Percentiles rank a stretch among this genome's conserved stretches.
These are phyloP conservation scores for Hydrotaea diabolus DNA, from an alignment of 2,888 invertebrate genomes.

Conservation along the genomic window DNA sequence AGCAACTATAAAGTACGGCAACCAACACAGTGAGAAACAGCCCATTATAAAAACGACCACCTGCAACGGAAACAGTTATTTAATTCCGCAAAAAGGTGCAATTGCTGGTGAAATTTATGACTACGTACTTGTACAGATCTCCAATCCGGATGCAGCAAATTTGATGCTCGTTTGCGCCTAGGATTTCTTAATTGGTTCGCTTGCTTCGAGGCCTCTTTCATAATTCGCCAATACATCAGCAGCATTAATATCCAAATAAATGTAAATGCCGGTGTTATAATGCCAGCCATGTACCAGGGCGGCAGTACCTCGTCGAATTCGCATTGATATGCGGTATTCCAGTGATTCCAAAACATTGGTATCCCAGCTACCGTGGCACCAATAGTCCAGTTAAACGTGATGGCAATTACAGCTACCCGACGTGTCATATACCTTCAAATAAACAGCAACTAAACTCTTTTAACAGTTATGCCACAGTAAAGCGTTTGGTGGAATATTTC, in stretches of 20 bases:
- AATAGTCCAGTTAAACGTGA: constrained; percentile 85
- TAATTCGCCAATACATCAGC: constrained; percentile 88
- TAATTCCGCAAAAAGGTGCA: not conserved
- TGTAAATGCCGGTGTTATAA: constrained; percentile 87
- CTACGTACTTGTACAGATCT: constrained; percentile 87
- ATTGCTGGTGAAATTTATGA: constrained; percentile 11
- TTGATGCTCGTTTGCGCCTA: constrained; percentile 74
- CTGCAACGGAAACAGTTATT: constrained; percentile 79
- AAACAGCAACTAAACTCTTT: not conserved
- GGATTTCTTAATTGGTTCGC: constrained; percentile 85
- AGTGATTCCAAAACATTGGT: constrained; percentile 90
- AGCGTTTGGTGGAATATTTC: too few species aligned
- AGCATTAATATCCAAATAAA: constrained; percentile 89
- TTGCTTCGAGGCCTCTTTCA: constrained; percentile 88
- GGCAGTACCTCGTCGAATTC: constrained; percentile 86
- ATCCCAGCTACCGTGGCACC: constrained; percentile 86
- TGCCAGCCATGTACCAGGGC: constrained; percentile 80
- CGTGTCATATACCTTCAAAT: constrained; percentile 85
- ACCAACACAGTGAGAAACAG: constrained; percentile 90
- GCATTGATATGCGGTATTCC: constrained; percentile 84
- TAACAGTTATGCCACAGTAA: too few species aligned
- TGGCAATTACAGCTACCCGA: constrained; percentile 84
- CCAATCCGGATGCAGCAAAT: constrained; percentile 83
- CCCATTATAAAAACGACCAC: constrained; percentile 89
- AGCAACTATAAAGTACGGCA: constrained; percentile 88